Base-by-base conservation (phyloP, 2,113 vertebrate species). In the Scophthalmus maximus region DNA sequence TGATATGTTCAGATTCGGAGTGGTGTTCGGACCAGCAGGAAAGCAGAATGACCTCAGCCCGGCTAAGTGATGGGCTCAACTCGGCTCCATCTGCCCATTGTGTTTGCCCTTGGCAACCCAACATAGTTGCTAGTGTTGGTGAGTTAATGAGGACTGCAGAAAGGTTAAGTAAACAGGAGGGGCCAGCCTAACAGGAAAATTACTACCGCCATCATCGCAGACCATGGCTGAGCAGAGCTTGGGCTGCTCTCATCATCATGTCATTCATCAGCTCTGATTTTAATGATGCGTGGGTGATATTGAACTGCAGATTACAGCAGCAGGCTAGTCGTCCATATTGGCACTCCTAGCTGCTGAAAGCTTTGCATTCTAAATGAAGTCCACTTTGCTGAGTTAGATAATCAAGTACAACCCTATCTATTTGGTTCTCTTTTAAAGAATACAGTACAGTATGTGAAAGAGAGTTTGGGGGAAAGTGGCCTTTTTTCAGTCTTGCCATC, bases 131-230 rank as follows among this genome's bases (percentile, higher is more conserved):
- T 83, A 73, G 83, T 86, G 86, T 78, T 86, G 87, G 83, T 67
- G 86, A 92, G 91, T 88, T 93, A 93, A 93, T 94, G 92, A 94
- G 91, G 87, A 88, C 86, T 87, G 88, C 22, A 50, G 88, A 93
- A 92, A 93, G 93, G 93, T 94, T 93, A 94, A 91, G 89, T 91
- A 92, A 92, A 93, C 93, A 93, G 92, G 91, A 93, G 89, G 87
- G 89, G 88, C 84, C 78, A 56, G 80, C 64, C 88, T 91, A 88
- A 89, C 86, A 80, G 83, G 85, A 85, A 87, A 91, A 91, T 92
- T 78, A 92, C 88, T 78, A 83, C 82, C 72, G 87, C 86, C 83
- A 85, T 87, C 91, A 86, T 86, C 74, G 75, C 73, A 79, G 80
- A 80, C 57, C 32, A 23, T 77, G 44, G 78, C 70, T 67, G 77